These are phyloP conservation scores for Boleophthalmus pectinirostris DNA, from an alignment of 2,113 vertebrate genomes.

Conservation along the genomic window DNA sequence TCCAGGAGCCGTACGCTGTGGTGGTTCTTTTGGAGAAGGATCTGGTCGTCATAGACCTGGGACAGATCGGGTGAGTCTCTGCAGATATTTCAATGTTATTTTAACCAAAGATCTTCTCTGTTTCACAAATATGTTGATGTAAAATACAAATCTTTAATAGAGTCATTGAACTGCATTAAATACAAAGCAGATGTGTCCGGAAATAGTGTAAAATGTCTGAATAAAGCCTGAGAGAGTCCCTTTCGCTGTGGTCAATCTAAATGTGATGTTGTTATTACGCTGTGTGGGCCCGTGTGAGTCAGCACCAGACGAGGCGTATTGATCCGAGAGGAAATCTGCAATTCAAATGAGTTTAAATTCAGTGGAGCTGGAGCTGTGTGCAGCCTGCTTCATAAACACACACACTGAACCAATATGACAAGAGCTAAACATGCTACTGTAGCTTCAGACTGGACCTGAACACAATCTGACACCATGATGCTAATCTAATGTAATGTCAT, in stretches of 20 bases:
- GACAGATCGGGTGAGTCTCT: conserved; percentile 89
- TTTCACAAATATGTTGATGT: background rate
- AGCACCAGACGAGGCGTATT: conserved; percentile 3
- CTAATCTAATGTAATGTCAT: background rate
- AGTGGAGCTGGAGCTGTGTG: background rate
- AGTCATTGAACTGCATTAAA: too few species aligned
- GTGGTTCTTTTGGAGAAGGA: conserved; percentile 97
- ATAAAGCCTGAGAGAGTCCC: background rate
- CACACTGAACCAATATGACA: background rate
- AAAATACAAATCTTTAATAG: too few species aligned
- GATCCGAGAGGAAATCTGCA: background rate
- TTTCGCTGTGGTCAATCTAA: background rate
- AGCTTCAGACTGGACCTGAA: background rate
- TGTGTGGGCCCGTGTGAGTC: background rate
- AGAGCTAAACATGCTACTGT: background rate
- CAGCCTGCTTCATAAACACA: background rate
- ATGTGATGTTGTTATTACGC: background rate
- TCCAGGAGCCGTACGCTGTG: conserved; percentile 97
- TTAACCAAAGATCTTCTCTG: background rate
- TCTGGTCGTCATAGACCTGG: conserved; percentile 95
- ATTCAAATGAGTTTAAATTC: conserved; percentile 7
- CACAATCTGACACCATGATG: background rate
- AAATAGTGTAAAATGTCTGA: background rate
- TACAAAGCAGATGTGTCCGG: background rate
- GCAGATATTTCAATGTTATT: too few species aligned